Evolutionary conservation across 2,113 vertebrate genomes (phyloP).

Genomic region (Rhynchopsitta pachyrhyncha): DNA sequence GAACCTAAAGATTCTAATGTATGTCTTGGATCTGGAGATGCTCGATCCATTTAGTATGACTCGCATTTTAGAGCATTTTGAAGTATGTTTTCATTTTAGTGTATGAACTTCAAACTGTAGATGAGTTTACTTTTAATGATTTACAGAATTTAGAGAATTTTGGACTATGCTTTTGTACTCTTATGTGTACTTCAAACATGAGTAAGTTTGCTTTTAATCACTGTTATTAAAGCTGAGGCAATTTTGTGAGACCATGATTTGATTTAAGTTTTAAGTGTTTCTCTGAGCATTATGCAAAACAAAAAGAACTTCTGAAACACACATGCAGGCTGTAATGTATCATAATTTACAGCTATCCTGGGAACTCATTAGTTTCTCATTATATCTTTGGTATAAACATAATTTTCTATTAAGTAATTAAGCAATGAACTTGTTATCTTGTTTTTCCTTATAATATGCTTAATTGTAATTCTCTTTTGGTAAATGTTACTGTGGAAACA

Average conservation of each 20-base stretch:
- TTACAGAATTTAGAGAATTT: neutral
- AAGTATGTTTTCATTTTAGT: neutral
- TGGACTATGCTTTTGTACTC: neutral
- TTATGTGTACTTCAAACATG: neutral
- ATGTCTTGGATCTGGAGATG: neutral
- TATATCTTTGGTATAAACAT: slow-evolving; percentile 20
- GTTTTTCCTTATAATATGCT: neutral
- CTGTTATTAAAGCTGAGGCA: neutral
- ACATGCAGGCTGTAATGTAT: neutral
- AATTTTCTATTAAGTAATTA: slow-evolving; percentile 26
- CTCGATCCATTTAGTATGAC: neutral
- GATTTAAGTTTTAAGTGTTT: neutral
- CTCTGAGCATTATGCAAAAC: neutral
- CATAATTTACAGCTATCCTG: neutral
- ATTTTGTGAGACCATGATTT: neutral
- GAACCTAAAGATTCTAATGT: neutral
- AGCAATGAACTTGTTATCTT: neutral
- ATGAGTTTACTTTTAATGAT: neutral
- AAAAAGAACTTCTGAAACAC: neutral
- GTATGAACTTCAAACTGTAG: neutral
- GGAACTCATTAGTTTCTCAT: slow-evolving; percentile 39
- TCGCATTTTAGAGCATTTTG: neutral
- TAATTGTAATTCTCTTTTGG: neutral
- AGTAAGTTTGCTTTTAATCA: neutral
- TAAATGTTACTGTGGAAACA: neutral